Base-by-base conservation (phyloP, 1,140 invertebrate genomes). In the Drosophila pruinosa region DNA sequence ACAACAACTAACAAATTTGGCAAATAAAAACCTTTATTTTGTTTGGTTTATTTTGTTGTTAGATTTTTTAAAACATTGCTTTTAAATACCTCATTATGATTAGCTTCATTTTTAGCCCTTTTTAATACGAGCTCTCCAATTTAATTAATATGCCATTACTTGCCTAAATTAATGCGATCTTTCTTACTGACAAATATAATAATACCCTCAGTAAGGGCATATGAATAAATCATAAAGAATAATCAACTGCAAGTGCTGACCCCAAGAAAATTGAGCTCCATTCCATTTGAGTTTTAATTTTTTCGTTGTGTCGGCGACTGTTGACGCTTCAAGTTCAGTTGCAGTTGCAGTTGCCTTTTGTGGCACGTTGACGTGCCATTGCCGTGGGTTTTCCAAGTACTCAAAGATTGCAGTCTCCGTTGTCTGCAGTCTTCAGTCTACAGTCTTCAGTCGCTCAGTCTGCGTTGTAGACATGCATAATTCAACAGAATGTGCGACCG, bases 311-410 rank as follows among this genome's bases (percentile, higher is more conserved):
- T 57, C 56, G 41, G 58, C 64, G 41, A 61, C 77, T 26, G 47
- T 71, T 64, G 61, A 34, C 36, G 80, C 72, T 67, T 73, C 81
- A 80, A 85, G 80, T 86, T 85, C 81, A 85, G 77, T 73, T 78
- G 75, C 72, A 38, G 58, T 45, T 58, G 77, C 67, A 54, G 77
- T 67, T 71, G 57, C 57, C 59, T 43, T 53, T 64, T 81, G 59
- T 58, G 43, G 52, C 50, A 47, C n/a, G 48, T 57, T 41, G 31
- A 41, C 59, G 14, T 31, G 45, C 26, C 34, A 19, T 21, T 50
- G 31, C 15, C 22, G 31, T 52, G 59, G 41, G 43, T 34, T 48
- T 50, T 26, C 38, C 31, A 26, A 38, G 45, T 62, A 61, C 56
- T 50, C 43, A 21, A 6, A 62, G 47, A 34, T 28, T 57, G 34